Evolutionary conservation across 2,888 invertebrate species (phyloP).

Genomic region (Plutella xylostella): DNA sequence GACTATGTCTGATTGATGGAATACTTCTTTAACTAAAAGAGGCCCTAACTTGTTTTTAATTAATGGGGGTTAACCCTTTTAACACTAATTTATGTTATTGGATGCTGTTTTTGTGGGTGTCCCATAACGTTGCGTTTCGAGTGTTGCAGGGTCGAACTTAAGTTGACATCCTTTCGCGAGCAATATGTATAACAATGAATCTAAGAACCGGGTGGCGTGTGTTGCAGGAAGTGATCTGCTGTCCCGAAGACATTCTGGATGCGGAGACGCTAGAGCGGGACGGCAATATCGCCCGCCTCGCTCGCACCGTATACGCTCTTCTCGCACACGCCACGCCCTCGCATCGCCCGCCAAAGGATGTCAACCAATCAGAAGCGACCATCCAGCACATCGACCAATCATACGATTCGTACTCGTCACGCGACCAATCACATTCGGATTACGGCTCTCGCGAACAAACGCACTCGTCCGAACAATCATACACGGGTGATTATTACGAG

Average conservation of each 20-base stretch:
- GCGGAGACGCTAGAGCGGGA: conserved; percentile 30
- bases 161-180: conserved; percentile 44
- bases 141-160: conserved; percentile 49
- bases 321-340: conserved; percentile 53
- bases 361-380: conserved; percentile 33
- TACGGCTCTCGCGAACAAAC: conserved; percentile 31
- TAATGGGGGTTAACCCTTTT: too few relatives aligned
- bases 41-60: too few relatives aligned
- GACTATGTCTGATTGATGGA: too few relatives aligned
- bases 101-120: conserved; percentile 4
- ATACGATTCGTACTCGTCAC: conserved; percentile 33
- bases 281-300: conserved; percentile 34
- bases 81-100: too few relatives aligned
- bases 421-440: conserved; percentile 29
- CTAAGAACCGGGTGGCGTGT: conserved; percentile 67
- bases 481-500: conserved; percentile 5
- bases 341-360: conserved; percentile 66
- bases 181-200: conserved; percentile 27
- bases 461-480: conserved; percentile 28
- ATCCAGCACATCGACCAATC: conserved; percentile 21
- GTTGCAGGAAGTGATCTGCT: conserved; percentile 77
- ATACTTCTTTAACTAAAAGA: too few relatives aligned
- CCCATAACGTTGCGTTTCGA: conserved; percentile 19
- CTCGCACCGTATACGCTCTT: conserved; percentile 41
- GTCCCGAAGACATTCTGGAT: conserved; percentile 71